phyloP scores from a whole-genome alignment of 2,113 vertebrate genomes.

The Gadus macrocephalus region DNA sequence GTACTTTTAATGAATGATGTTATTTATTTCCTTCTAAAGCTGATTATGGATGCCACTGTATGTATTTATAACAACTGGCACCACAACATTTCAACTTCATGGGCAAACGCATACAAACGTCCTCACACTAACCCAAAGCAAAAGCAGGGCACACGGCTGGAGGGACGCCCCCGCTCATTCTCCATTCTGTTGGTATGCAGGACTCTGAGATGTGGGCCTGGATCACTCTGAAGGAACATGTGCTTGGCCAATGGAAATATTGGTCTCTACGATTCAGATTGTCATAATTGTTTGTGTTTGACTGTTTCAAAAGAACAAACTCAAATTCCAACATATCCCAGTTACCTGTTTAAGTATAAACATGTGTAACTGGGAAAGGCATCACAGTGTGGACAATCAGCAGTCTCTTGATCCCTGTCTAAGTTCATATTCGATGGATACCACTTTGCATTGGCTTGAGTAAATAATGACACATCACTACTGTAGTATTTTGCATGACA shows the following conservation, averaged over 20 bases:
- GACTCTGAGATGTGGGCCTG: slow-evolving; percentile 1
- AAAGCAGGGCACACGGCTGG: slow-evolving; percentile 15
- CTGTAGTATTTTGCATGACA: too few species aligned
- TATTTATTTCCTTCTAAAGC: too few species aligned
- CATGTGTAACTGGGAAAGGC: too few species aligned
- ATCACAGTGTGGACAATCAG: too few species aligned
- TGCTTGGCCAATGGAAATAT: slow-evolving; percentile 25
- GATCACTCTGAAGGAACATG: slow-evolving; percentile 16
- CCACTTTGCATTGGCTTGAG: too few species aligned
- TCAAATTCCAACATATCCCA: not conserved
- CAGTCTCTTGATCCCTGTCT: too few species aligned
- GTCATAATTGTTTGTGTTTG: not conserved
- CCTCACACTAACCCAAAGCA: not conserved
- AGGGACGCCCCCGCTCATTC: slow-evolving; percentile 8
- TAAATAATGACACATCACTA: too few species aligned
- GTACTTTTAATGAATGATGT: too few species aligned
- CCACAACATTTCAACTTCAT: not conserved
- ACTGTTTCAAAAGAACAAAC: not conserved
- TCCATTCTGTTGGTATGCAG: not conserved
- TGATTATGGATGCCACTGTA: too few species aligned
- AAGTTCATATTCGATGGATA: too few species aligned
- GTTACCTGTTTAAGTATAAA: not conserved
- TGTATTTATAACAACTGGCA: too few species aligned
- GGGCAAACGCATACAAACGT: not conserved
- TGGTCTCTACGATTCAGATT: not conserved